These are phyloP conservation scores for Auanema freiburgensis DNA, from an alignment of 2,888 invertebrate genomes.

Conservation along the genomic window DNA sequence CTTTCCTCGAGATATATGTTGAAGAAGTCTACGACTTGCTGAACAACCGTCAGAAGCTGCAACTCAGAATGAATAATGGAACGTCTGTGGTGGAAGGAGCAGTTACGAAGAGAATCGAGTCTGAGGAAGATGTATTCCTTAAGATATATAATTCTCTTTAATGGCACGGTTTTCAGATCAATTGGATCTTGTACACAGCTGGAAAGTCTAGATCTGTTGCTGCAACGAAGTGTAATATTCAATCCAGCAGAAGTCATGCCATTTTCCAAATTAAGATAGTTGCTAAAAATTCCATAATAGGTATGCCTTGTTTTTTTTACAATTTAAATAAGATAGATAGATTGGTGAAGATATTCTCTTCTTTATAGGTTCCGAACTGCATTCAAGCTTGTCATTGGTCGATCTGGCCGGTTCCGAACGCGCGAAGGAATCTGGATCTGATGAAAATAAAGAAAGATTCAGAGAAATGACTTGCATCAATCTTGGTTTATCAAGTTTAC, in stretches of 20 bases:
- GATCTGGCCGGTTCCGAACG: constrained; percentile 87
- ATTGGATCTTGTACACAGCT: constrained; percentile 76
- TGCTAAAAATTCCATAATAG: constrained; percentile 30
- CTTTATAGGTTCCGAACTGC: constrained; percentile 27
- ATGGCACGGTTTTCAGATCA: constrained; percentile 70
- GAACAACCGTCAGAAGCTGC: constrained; percentile 54
- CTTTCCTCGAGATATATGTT: constrained; percentile 84
- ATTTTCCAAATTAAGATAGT: constrained; percentile 65
- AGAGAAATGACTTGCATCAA: constrained; percentile 85
- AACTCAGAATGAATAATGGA: constrained; percentile 15
- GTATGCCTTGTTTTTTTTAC: constrained; percentile 16
- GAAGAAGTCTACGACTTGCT: constrained; percentile 80
- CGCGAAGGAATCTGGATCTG: constrained; percentile 65
- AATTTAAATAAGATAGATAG: too few relatives aligned
- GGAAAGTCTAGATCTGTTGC: constrained; percentile 81
- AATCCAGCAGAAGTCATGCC: constrained; percentile 65
- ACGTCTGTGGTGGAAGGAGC: constrained; percentile 8
- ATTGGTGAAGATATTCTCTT: too few relatives aligned
- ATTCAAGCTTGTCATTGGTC: constrained; percentile 76
- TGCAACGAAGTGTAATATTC: constrained; percentile 77
- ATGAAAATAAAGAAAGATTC: constrained; percentile 69
- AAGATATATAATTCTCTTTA: too few relatives aligned
- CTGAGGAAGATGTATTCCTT: too few relatives aligned
- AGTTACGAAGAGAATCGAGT: too few relatives aligned
- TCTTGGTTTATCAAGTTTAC: constrained; percentile 66